Conservation (phyloP, 2,113 vertebrate species). For the Prionailurus viverrinus region DNA sequence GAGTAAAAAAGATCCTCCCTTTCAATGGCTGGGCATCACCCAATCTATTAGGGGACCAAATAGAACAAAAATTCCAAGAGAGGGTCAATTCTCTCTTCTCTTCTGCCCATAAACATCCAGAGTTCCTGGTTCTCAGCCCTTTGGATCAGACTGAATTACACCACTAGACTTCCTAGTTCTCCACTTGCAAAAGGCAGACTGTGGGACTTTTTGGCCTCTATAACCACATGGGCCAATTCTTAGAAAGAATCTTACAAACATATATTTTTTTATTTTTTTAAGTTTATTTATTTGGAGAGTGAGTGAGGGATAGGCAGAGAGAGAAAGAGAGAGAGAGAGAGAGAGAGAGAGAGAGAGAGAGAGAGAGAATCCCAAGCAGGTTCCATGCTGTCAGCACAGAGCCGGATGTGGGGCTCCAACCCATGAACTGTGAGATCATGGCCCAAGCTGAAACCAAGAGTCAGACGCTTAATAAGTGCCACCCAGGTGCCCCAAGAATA, state of each 20-base stretch:
- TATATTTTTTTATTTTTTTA: too few species aligned
- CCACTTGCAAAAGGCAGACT: not conserved
- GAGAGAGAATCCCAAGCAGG: too few species aligned
- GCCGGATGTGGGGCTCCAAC: too few species aligned
- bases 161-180: not conserved
- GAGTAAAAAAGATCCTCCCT: not conserved
- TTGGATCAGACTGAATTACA: not conserved
- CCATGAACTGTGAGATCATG: too few species aligned
- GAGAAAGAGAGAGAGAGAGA: too few species aligned
- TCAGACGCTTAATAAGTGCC: too few species aligned
- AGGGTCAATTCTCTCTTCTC: not conserved
- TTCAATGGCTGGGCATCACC: not conserved
- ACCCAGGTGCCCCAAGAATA: too few species aligned
- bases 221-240: not conserved
- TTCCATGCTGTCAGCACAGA: too few species aligned
- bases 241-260: not conserved
- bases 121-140: not conserved
- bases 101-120: not conserved
- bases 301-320: too few species aligned
- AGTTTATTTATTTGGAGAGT: too few species aligned
- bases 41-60: not conserved
- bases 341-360: too few species aligned
- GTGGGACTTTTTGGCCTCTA: not conserved
- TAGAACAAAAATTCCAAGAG: not conserved
- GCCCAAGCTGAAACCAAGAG: too few species aligned